phyloP scores from a whole-genome alignment of 2,113 vertebrate species.

The Gadus chalcogrammus region DNA sequence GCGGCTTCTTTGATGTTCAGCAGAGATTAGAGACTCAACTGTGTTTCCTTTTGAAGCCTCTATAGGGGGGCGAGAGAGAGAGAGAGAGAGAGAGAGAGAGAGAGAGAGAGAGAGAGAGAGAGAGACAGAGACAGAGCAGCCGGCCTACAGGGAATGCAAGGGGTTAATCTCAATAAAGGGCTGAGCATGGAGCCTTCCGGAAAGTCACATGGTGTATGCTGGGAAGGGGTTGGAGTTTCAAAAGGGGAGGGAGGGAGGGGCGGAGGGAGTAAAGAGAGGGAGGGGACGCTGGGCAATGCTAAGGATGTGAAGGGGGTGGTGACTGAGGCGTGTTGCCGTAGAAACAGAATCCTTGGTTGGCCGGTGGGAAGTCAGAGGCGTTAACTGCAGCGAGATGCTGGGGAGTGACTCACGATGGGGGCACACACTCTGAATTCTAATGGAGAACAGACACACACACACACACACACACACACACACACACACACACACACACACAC shows the following conservation, averaged over 20 bases:
- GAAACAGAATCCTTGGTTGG: constrained; percentile 72
- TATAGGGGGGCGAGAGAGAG: constrained; percentile 8
- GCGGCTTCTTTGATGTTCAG: constrained; percentile 52
- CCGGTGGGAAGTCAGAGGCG: constrained; percentile 71
- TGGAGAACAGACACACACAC: constrained; percentile 35
- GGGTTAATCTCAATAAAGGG: constrained; percentile 71
- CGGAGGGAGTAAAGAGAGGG: background rate
- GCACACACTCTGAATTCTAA: constrained; percentile 67
- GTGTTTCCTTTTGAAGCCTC: constrained; percentile 54
- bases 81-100: too few relatives aligned
- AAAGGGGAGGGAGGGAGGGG: constrained; percentile 9
- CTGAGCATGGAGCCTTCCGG: constrained; percentile 67
- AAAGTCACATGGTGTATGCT: constrained; percentile 69
- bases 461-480: constrained; percentile 10
- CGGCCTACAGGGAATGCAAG: constrained; percentile 49
- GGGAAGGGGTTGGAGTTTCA: constrained; percentile 41
- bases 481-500: constrained; percentile 8
- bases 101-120: too few relatives aligned
- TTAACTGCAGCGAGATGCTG: constrained; percentile 64
- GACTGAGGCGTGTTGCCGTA: constrained; percentile 66
- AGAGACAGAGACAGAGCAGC: constrained; percentile 17
- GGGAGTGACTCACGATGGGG: constrained; percentile 63
- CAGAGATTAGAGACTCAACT: constrained; percentile 46
- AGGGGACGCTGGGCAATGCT: constrained; percentile 12
- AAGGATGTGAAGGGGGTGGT: constrained; percentile 51